A percentile compares a stretch with the other conserved stretches of the same genome.
Conservation (phyloP, 2,797 vertebrate species). For the Argya squamiceps region DNA sequence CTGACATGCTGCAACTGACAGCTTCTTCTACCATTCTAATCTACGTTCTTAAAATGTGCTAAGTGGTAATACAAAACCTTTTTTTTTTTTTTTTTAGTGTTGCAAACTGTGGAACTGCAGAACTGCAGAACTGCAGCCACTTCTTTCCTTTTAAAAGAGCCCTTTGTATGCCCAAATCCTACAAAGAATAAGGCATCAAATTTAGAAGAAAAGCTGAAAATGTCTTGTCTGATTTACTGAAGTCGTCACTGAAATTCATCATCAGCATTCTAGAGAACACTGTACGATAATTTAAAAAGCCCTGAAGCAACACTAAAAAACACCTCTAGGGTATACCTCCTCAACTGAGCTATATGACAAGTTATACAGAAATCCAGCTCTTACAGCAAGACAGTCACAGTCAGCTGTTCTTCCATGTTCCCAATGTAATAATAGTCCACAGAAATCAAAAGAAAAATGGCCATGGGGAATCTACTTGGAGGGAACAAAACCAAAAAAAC, state of each 20-base stretch:
- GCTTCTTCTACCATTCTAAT: neutral
- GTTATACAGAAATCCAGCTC: neutral
- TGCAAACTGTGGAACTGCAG: neutral
- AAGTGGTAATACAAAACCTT: neutral
- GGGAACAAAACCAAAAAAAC: neutral
- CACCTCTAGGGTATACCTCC: neutral
- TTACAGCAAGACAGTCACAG: neutral
- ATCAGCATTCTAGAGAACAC: neutral
- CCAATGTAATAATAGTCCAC: neutral
- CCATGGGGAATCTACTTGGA: neutral
- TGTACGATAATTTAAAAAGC: neutral
- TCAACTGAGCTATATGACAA: neutral
- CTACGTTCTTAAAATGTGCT: neutral
- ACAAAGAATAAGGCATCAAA: neutral
- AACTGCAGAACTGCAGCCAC: neutral
- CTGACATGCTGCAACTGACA: neutral
- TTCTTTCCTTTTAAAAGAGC: neutral
- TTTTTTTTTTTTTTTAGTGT: neutral
- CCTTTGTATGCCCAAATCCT: neutral
- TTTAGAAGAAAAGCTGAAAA: conserved; percentile 13
- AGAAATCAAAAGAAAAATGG: neutral
- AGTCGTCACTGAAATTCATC: neutral
- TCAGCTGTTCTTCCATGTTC: neutral
- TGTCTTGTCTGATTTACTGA: neutral
- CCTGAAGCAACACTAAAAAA: neutral